These are phyloP conservation scores for Calycopis cecrops DNA, from an alignment of 1,140 invertebrate genomes.

Conservation along the genomic window DNA sequence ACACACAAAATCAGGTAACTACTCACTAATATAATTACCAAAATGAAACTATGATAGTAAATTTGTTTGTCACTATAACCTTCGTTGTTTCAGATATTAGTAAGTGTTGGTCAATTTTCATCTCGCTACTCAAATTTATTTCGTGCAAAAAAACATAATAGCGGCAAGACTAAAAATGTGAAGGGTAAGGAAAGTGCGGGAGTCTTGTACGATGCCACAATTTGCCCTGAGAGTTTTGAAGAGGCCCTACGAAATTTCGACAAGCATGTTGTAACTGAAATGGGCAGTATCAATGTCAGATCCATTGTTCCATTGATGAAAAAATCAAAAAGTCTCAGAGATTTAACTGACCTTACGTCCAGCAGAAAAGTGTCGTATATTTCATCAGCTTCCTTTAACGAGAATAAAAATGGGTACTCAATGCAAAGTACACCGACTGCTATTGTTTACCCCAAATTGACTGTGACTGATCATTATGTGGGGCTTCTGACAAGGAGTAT, in stretches of 20 bases:
- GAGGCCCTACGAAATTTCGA: constrained; percentile 63
- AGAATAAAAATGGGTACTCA: constrained; percentile 62
- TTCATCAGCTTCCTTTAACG: constrained; percentile 55
- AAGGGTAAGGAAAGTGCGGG: constrained; percentile 42
- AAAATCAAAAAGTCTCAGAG: constrained; percentile 25
- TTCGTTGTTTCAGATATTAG: constrained; percentile 67
- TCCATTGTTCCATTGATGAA: constrained; percentile 34
- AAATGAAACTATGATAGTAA: not conserved
- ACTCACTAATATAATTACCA: not conserved
- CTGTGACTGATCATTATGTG: constrained; percentile 53
- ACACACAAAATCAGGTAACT: constrained; percentile 70
- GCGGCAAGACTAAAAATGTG: constrained; percentile 52
- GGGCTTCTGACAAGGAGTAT: constrained; percentile 44
- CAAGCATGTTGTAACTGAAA: constrained; percentile 57
- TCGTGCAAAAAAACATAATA: constrained; percentile 60
- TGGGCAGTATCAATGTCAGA: constrained; percentile 53
- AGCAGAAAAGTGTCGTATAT: constrained; percentile 57
- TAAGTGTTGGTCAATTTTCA: constrained; percentile 69
- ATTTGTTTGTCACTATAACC: constrained; percentile 62
- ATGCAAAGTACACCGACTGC: constrained; percentile 33
- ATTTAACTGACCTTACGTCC: constrained; percentile 32
- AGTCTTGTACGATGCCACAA: constrained; percentile 39
- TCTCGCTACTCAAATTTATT: constrained; percentile 63
- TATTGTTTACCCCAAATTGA: constrained; percentile 46
- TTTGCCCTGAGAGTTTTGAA: constrained; percentile 58